phyloP scores from a whole-genome alignment of 2,888 invertebrate genomes.

The Patella pellucida region DNA sequence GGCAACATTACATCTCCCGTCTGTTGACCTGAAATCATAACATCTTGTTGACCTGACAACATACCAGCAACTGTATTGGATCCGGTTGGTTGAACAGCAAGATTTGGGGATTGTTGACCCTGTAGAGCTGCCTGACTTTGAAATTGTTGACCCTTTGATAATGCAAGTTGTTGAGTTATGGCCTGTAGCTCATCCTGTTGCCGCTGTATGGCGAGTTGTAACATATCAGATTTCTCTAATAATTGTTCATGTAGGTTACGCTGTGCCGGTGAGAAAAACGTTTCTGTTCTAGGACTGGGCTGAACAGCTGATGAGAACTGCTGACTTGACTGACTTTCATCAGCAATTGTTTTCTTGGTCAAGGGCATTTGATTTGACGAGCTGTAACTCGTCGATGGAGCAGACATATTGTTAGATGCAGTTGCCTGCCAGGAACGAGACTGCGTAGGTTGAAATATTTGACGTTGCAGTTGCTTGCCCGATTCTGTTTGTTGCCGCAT shows the following conservation, averaged over 20 bases:
- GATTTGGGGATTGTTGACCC: background rate
- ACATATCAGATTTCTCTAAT: slow-evolving; percentile 53
- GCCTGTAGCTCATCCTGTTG: slow-evolving; percentile 59
- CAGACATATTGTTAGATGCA: too few species aligned
- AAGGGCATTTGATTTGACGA: too few species aligned
- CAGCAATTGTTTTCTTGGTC: too few species aligned
- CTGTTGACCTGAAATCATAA: background rate
- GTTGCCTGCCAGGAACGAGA: too few species aligned
- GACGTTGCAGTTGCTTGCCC: background rate
- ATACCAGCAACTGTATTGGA: background rate
- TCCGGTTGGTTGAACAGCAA: too few species aligned
- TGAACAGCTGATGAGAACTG: background rate
- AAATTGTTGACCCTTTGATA: slow-evolving; percentile 27
- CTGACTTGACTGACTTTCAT: too few species aligned
- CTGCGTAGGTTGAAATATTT: too few species aligned
- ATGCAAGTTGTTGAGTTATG: slow-evolving; percentile 55
- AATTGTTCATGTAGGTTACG: slow-evolving; percentile 57
- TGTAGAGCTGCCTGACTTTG: slow-evolving; percentile 15
- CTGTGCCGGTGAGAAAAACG: slow-evolving; percentile 58
- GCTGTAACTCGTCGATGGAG: too few species aligned
- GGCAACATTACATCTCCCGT: background rate
- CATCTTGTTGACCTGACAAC: too few species aligned
- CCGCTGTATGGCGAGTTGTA: slow-evolving; percentile 54
- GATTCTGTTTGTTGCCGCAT: background rate
- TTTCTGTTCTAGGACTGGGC: slow-evolving; percentile 29